Conservation (phyloP, 2,797 vertebrate species). For the Knipowitschia caucasica region DNA sequence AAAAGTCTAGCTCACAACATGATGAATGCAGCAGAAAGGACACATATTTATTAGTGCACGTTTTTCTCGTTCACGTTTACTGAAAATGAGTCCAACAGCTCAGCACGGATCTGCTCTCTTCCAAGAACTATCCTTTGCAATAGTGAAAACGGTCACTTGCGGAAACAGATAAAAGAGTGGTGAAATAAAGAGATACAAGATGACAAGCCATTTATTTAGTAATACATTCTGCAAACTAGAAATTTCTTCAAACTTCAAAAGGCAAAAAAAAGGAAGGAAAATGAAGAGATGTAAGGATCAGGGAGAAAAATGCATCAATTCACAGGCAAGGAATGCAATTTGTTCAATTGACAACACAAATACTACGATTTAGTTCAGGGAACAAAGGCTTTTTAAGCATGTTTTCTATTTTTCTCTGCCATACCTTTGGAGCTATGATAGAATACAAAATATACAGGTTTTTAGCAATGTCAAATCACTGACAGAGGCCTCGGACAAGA, state of each 20-base stretch:
- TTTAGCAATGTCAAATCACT: slow-evolving; percentile 83
- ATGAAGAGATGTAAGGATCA: slow-evolving; percentile 52
- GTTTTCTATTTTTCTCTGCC: slow-evolving; percentile 63
- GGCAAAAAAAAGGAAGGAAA: slow-evolving; percentile 68
- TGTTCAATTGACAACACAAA: slow-evolving; percentile 81
- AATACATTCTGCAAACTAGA: slow-evolving; percentile 86
- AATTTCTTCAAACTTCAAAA: slow-evolving; percentile 80
- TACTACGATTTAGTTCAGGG: slow-evolving; percentile 84
- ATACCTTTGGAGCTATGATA: slow-evolving; percentile 85
- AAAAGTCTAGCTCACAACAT: background rate
- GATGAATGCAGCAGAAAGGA: background rate
- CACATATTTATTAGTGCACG: background rate
- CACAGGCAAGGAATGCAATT: slow-evolving; percentile 83
- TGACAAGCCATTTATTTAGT: slow-evolving; percentile 91
- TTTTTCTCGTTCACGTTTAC: background rate
- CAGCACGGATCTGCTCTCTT: background rate
- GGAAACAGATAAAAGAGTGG: slow-evolving; percentile 51
- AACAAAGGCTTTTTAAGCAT: slow-evolving; percentile 79
- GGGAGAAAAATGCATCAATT: slow-evolving; percentile 73
- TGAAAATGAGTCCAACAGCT: slow-evolving; percentile 7
- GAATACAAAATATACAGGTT: slow-evolving; percentile 91
- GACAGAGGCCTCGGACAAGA: slow-evolving; percentile 83
- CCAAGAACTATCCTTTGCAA: slow-evolving; percentile 7
- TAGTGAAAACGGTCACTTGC: slow-evolving; percentile 19
- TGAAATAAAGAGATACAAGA: slow-evolving; percentile 75